A percentile compares a stretch with the other conserved stretches of the same genome.
These are phyloP conservation scores for Chrysolina haemoptera DNA, from an alignment of 2,888 invertebrate species.

Conservation along the genomic window DNA sequence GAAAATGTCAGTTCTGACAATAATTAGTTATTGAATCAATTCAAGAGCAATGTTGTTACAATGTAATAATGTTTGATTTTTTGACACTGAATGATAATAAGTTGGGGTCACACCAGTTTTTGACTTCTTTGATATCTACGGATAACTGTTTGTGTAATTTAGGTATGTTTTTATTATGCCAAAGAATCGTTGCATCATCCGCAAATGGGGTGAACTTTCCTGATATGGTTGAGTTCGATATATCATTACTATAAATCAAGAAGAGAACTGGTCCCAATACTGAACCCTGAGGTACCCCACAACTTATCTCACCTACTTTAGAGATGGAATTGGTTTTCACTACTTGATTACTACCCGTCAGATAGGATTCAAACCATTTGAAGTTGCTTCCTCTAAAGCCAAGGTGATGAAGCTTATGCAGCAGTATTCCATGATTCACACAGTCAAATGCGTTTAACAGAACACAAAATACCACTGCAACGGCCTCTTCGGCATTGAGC, in stretches of 20 bases:
- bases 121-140: too few species aligned
- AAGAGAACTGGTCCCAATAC: slow-evolving; percentile 4
- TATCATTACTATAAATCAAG: slow-evolving; percentile 4
- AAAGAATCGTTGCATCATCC: too few species aligned
- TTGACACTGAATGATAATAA: too few species aligned
- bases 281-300: slow-evolving; percentile 6
- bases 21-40: too few species aligned
- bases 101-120: too few species aligned
- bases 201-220: too few species aligned
- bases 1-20: too few species aligned
- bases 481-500: neutral
- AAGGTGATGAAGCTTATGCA: neutral
- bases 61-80: too few species aligned
- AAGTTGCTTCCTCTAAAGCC: too few species aligned
- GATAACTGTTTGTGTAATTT: too few species aligned
- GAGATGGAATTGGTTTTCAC: neutral
- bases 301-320: neutral
- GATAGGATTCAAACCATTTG: neutral
- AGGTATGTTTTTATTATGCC: too few species aligned
- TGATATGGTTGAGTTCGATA: neutral
- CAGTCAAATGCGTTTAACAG: slow-evolving; percentile 3
- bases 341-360: neutral
- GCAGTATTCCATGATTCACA: slow-evolving; percentile 6
- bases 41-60: too few species aligned
- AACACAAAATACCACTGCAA: slow-evolving; percentile 4